Evolutionary conservation across 2,888 invertebrate genomes (phyloP).

Genomic region (Hemaris fuciformis): DNA sequence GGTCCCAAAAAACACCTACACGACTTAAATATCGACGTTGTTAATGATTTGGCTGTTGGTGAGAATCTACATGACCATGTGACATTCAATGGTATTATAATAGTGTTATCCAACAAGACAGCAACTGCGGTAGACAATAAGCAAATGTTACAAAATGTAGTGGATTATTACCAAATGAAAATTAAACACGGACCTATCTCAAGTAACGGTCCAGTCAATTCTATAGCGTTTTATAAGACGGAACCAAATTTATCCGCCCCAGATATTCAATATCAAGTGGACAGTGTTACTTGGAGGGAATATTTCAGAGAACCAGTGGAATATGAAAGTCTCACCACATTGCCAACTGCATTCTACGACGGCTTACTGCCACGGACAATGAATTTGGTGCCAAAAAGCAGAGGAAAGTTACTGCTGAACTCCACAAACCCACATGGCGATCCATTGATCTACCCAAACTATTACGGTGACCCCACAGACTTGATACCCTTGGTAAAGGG

Average conservation of each 20-base stretch:
- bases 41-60: conserved; percentile 59
- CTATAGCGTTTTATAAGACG: conserved; percentile 81
- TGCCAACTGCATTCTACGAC: conserved; percentile 82
- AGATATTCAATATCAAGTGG: conserved; percentile 82
- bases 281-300: conserved; percentile 71
- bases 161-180: conserved; percentile 53
- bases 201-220: conserved; percentile 76
- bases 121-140: conserved; percentile 62
- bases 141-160: conserved; percentile 58
- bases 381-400: conserved; percentile 82
- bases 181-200: conserved; percentile 73
- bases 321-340: conserved; percentile 44
- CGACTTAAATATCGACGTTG: conserved; percentile 42
- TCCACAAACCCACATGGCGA: conserved; percentile 84
- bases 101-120: conserved; percentile 76
- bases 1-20: conserved; percentile 55
- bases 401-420: conserved; percentile 83
- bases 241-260: conserved; percentile 72
- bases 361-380: conserved; percentile 80
- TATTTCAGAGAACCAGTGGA: conserved; percentile 72
- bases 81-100: conserved; percentile 67
- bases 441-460: conserved; percentile 86
- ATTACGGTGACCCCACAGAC: conserved; percentile 82
- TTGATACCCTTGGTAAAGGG: conserved; percentile 81
- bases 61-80: conserved; percentile 66